A percentile compares a stretch with the other conserved stretches of the same genome.
These are phyloP conservation scores for Pogonus chalceus DNA, from an alignment of 1,140 invertebrate genomes.

Conservation along the genomic window DNA sequence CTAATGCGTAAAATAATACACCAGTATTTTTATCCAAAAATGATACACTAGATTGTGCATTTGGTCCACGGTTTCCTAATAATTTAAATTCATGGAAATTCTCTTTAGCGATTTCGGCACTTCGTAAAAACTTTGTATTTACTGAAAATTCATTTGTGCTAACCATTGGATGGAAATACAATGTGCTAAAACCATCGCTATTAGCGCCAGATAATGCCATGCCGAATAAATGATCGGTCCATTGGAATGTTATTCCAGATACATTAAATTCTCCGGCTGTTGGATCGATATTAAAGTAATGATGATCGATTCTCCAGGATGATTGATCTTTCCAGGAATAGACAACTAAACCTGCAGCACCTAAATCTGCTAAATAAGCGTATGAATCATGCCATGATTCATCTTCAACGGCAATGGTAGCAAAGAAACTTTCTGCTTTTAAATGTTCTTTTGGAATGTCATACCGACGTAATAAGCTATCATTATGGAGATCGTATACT, in stretches of 20 bases:
- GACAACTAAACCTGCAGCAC: constrained; percentile 52
- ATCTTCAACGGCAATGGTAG: constrained; percentile 64
- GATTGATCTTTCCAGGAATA: constrained; percentile 56
- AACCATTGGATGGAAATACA: constrained; percentile 69
- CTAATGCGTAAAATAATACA: constrained; percentile 63
- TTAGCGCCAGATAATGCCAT: constrained; percentile 48
- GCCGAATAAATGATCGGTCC: constrained; percentile 67
- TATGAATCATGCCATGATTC: constrained; percentile 53
- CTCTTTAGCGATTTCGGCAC: constrained; percentile 40
- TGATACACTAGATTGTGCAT: constrained; percentile 61
- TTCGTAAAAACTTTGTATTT: constrained; percentile 51
- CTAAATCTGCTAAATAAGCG: constrained; percentile 55
- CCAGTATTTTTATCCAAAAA: constrained; percentile 60
- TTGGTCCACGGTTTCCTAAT: constrained; percentile 55
- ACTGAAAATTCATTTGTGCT: constrained; percentile 64
- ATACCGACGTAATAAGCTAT: constrained; percentile 52
- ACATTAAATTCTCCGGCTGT: constrained; percentile 59
- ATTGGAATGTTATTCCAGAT: constrained; percentile 58
- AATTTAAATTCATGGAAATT: constrained; percentile 56
- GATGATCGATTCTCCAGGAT: constrained; percentile 59
- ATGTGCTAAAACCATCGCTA: constrained; percentile 52
- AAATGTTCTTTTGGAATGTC: constrained; percentile 49
- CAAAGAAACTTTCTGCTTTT: constrained; percentile 59
- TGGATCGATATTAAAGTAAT: constrained; percentile 61
- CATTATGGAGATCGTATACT: constrained; percentile 62